These are phyloP conservation scores for Zaprionus davidi DNA, from an alignment of 1,140 invertebrate genomes.

Conservation along the genomic window DNA sequence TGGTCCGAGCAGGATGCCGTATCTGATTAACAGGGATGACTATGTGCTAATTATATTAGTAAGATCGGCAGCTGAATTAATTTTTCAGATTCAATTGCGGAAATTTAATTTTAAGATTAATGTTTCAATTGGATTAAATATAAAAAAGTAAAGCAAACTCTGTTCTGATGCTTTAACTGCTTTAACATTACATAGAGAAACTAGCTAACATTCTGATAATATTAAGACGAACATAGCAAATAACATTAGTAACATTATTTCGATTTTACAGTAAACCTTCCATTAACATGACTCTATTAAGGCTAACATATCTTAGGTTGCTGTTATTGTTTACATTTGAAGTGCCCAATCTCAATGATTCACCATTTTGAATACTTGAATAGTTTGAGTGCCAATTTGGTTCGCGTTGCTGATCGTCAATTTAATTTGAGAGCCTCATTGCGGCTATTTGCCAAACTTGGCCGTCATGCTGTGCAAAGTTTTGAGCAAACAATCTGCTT, in stretches of 20 bases:
- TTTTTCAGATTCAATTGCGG: background rate
- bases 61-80: background rate
- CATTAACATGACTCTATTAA: background rate
- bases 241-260: background rate
- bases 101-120: too few relatives aligned
- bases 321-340: background rate
- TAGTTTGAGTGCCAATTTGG: constrained; percentile 4
- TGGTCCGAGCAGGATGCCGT: background rate
- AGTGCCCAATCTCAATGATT: background rate
- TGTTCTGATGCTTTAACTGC: too few relatives aligned
- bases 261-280: background rate
- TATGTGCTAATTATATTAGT: background rate
- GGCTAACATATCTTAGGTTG: background rate
- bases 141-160: too few relatives aligned
- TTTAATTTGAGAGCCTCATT: constrained; percentile 33
- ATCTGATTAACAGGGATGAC: background rate
- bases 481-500: constrained; percentile 58
- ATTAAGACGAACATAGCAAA: too few relatives aligned
- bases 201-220: too few relatives aligned
- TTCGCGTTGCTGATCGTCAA: constrained; percentile 36
- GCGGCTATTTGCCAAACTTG: constrained; percentile 1
- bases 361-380: background rate
- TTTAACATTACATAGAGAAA: too few relatives aligned
- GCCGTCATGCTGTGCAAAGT: constrained; percentile 34
- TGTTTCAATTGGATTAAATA: too few relatives aligned